These are phyloP conservation scores for Hirundichthys speculiger DNA, from an alignment of 2,113 vertebrate genomes.

Conservation along the genomic window DNA sequence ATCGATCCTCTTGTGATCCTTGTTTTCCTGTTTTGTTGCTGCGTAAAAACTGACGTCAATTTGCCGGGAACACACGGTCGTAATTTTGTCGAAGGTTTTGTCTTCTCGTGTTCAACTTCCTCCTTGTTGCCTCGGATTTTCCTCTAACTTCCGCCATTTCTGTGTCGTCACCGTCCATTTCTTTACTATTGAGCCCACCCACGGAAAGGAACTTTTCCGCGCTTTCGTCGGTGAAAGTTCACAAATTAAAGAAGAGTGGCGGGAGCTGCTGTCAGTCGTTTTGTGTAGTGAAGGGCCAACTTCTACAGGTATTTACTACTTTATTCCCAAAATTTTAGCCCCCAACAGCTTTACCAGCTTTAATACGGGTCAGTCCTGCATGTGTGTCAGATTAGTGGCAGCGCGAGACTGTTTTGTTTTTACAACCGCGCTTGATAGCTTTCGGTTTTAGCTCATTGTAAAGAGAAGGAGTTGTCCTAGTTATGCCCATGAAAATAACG, in stretches of 20 bases:
- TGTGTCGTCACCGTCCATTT: slow-evolving; percentile 21
- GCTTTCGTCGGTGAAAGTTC: slow-evolving; percentile 45
- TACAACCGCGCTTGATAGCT: slow-evolving; percentile 42
- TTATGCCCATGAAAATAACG: background rate
- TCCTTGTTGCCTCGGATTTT: rapidly evolving
- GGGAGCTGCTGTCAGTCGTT: slow-evolving; percentile 66
- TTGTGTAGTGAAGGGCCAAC: background rate
- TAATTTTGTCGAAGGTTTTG: background rate
- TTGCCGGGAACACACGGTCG: slow-evolving; percentile 31
- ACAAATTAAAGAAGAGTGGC: slow-evolving; percentile 72
- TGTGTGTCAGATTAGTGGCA: background rate
- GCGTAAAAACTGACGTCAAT: slow-evolving; percentile 44
- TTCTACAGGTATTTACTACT: slow-evolving; percentile 13
- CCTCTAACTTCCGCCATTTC: slow-evolving; percentile 17
- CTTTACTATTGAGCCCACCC: background rate
- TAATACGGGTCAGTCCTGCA: background rate
- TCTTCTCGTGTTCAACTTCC: background rate
- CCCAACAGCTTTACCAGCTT: background rate
- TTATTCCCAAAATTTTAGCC: background rate
- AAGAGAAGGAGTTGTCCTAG: background rate
- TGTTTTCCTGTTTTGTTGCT: too few species aligned
- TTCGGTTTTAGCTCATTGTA: background rate
- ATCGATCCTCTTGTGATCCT: too few species aligned
- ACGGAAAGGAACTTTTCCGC: slow-evolving; percentile 60
- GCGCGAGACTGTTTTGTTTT: slow-evolving; percentile 20